A percentile compares a stretch with the other conserved stretches of the same genome.
phyloP scores from a whole-genome alignment of 2,888 invertebrate genomes.

The Neria commutata region DNA sequence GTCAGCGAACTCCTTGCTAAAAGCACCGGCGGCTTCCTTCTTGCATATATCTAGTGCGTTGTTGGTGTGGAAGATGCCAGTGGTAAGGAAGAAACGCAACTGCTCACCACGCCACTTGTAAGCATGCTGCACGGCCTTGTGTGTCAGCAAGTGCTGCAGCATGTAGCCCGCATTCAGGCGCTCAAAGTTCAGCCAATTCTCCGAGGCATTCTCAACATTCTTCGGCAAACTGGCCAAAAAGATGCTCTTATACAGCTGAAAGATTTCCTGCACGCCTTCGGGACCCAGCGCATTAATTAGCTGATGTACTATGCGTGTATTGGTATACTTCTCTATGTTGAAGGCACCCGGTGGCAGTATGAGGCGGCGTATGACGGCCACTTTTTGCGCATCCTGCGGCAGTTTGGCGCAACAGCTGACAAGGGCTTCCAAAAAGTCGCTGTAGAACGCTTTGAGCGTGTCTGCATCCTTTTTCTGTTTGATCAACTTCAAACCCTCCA shows the following conservation, averaged over 20 bases:
- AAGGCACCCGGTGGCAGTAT: conserved; percentile 74
- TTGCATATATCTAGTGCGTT: conserved; percentile 41
- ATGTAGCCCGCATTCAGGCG: conserved; percentile 70
- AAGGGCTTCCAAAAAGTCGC: conserved; percentile 62
- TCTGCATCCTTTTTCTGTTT: conserved; percentile 46
- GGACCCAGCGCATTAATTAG: conserved; percentile 68
- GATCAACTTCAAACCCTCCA: conserved; percentile 68
- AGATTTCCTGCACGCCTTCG: conserved; percentile 70
- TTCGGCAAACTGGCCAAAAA: conserved; percentile 66
- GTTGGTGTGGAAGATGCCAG: conserved; percentile 69
- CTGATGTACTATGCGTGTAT: conserved; percentile 69
- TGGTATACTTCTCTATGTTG: conserved; percentile 75
- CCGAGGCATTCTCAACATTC: conserved; percentile 46
- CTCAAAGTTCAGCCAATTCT: conserved; percentile 73
- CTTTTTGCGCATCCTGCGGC: conserved; percentile 64
- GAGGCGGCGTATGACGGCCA: conserved; percentile 69
- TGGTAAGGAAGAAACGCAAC: conserved; percentile 69
- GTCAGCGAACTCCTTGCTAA: conserved; percentile 65
- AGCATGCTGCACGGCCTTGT: conserved; percentile 54
- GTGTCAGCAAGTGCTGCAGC: conserved; percentile 62
- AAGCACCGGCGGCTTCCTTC: conserved; percentile 51
- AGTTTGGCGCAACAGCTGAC: conserved; percentile 65
- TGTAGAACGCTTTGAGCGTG: conserved; percentile 60
- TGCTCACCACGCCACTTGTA: conserved; percentile 71
- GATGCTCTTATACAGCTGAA: conserved; percentile 69